Evolutionary conservation across 2,797 vertebrate species (phyloP), one percentile per base, ranked within the genome.

Genomic region (Gallinago stenura): DNA sequence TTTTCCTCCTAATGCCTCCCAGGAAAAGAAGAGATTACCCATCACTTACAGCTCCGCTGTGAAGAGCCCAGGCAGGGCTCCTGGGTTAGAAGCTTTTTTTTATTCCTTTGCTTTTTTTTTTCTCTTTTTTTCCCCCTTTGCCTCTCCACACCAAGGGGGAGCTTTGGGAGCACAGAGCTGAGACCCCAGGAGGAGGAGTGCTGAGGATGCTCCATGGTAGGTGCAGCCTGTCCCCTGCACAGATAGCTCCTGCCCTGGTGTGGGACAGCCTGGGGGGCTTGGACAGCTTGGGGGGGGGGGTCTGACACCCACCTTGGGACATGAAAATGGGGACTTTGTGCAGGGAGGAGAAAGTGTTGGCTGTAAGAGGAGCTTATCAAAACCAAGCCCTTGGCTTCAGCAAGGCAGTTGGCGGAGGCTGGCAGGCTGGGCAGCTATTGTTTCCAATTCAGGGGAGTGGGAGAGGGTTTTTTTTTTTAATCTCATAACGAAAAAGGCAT

Each of bases 141-240:
- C 10, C 13, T 68, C n/a, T 30, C 45, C 50, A 46, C 20, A 25
- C 2, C 19, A 9, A 12, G 20, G 31, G 19, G 3, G 8, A 41
- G 35, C 12, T 58, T 53, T 24, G 58, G 45, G 37, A 71, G 30
- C 30, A 4, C 3, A 5, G 20, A 56, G 41, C 41, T 33, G 53
- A 57, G 24, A 24, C 26, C 28, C 24, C 12, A 6, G 43, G 60
- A 33, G 30, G 43, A 16, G 30, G 57, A 35, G 51, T 6, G 0
- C 37, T 37, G 62, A 21, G 65, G 70, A 31, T 76, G 77, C 70
- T 48, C 53, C 15, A 2, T 1, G 37, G 35, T 5, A 6, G 1
- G 0, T 15, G 12, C 50, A 57, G 35, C 64, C 33, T 1, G 1
- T 43, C 6, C 15, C 31, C 56, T 16, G 51, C 1, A 2, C 41